Conservation (phyloP, 2,888 invertebrate genomes). For the Choristoneura rosaceana region DNA sequence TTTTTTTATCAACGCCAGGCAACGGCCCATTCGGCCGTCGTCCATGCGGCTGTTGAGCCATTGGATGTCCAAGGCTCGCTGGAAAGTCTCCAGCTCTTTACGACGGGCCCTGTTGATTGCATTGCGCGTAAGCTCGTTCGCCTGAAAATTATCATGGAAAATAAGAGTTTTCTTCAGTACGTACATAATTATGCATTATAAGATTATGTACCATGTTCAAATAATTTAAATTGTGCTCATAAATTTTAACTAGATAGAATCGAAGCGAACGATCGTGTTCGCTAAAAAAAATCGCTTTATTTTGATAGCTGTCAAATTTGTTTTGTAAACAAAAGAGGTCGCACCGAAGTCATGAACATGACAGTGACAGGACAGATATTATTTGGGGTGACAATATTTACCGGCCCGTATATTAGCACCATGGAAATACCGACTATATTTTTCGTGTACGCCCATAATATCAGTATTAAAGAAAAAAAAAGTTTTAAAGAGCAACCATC, state of each 20-base stretch:
- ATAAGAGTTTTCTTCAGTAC: neutral
- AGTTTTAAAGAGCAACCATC: no score
- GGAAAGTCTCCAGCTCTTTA: slow-evolving; percentile 64
- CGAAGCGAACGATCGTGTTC: no score
- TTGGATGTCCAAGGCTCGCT: slow-evolving; percentile 71
- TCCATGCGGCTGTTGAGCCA: slow-evolving; percentile 79
- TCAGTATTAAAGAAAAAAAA: no score
- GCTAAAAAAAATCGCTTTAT: no score
- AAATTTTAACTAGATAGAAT: slow-evolving; percentile 6
- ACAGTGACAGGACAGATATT: no score
- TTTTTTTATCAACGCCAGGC: slow-evolving; percentile 68
- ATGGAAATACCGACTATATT: no score
- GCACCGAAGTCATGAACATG: no score
- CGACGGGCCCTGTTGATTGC: slow-evolving; percentile 60
- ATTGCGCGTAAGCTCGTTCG: slow-evolving; percentile 71
- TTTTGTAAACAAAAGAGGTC: slow-evolving; percentile 5
- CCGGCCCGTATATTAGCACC: no score
- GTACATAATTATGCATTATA: neutral
- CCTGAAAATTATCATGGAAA: slow-evolving; percentile 54
- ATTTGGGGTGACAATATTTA: no score
- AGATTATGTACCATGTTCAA: neutral
- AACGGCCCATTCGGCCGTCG: slow-evolving; percentile 74
- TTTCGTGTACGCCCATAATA: no score
- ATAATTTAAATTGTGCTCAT: slow-evolving; percentile 9
- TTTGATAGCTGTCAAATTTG: slow-evolving; percentile 10